Base-by-base conservation (phyloP, 2,888 invertebrate genomes). In the Sicus ferrugineus region DNA sequence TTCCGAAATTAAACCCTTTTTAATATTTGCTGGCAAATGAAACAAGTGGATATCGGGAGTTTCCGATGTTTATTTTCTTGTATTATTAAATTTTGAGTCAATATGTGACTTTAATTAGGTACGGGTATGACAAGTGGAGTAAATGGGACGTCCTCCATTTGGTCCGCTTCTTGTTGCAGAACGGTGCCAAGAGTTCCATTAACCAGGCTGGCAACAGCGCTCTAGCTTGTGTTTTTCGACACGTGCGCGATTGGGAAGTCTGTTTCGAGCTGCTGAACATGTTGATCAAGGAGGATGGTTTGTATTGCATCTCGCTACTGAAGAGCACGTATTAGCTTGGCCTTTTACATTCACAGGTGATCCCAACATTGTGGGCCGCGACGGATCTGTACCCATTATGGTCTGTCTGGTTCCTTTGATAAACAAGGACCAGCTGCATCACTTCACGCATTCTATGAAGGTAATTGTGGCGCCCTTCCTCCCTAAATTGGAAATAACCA, bases 111-210 rank as follows among this genome's bases (percentile, higher is more conserved):
- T n/a, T n/a, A n/a, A n/a, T 7, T 34, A 66, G 54, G 38, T 63
- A 63, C 30, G 63, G 50, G 28, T 63, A 63, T n/a, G 89, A 90
- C 76, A 89, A 89, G 72, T 91, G 91, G 91, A 90, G 90, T 77
- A 91, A 92, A 79, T 91, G 92, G 89, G 92, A 92, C 80, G 90
- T 92, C 59, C 83, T 92, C 66, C 91, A 91, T 81, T 86, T 92
- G 75, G 90, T 92, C 38, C 84, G 90, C 16, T 88, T 87, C 74
- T 81, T 90, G 67, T 82, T 90, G 46, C 89, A 89, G 81, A 88
- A 89, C 77, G 89, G 91, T 56, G 91, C 90, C 16, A 87, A 89
- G 74, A 89, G 88, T 67, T 90, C 90, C 7, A 91, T 91, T 64
- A 91, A 91, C 81, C 91, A 91, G 77, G 85, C 88, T 0, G 90